Percentiles rank a stretch among this genome's conserved stretches.
These are phyloP conservation scores for Pao palembangensis DNA, from an alignment of 2,113 vertebrate species.

Conservation along the genomic window DNA sequence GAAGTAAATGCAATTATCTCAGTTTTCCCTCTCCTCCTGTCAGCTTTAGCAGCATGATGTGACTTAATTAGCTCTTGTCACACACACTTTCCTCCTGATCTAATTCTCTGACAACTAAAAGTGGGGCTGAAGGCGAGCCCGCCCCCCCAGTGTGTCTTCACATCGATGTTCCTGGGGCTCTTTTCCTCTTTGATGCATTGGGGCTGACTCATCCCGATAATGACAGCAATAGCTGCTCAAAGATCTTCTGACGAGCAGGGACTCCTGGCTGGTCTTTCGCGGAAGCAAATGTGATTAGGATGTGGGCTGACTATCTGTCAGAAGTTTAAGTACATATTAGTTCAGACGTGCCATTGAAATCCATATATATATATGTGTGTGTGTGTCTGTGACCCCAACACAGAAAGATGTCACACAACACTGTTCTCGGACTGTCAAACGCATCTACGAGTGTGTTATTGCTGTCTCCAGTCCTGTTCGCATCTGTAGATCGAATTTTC, in stretches of 20 bases:
- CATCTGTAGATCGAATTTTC: neutral
- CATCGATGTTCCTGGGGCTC: constrained; percentile 22
- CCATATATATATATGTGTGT: too few species aligned
- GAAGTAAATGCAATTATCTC: constrained; percentile 96
- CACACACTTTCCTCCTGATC: constrained; percentile 81
- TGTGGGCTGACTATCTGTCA: neutral
- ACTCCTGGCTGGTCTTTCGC: neutral
- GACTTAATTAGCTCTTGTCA: constrained; percentile 95
- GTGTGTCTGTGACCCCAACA: too few species aligned
- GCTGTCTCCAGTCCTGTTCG: too few species aligned
- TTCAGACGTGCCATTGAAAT: too few species aligned
- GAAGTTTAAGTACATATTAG: neutral
- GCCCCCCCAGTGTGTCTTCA: constrained; percentile 20
- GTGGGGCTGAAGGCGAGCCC: constrained; percentile 24
- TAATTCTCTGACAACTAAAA: constrained; percentile 45
- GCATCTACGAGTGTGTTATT: too few species aligned
- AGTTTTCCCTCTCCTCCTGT: constrained; percentile 74
- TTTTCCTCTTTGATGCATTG: constrained; percentile 34
- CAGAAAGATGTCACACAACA: neutral
- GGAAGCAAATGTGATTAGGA: constrained; percentile 31
- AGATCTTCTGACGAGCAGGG: constrained; percentile 9
- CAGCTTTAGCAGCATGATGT: constrained; percentile 82
- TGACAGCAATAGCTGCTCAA: constrained; percentile 34
- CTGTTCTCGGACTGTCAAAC: neutral
- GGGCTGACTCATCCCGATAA: constrained; percentile 64